Base-by-base conservation (phyloP, 2,113 vertebrate species). In the Anarrhichthys ocellatus region DNA sequence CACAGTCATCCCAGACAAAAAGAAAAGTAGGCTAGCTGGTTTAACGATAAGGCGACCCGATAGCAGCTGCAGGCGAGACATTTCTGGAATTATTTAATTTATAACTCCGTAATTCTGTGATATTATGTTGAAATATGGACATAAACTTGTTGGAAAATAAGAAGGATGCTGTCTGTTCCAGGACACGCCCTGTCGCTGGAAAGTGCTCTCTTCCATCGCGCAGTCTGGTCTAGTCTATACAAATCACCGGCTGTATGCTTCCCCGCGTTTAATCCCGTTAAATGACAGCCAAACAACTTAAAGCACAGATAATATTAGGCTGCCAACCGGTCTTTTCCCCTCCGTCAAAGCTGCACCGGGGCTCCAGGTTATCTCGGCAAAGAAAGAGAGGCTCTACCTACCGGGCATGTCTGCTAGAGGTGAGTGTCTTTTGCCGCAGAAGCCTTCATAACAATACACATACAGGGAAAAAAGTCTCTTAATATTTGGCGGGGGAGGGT, bases 351-450 rank as follows among this genome's bases (percentile, higher is more conserved):
- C 70, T 65, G 58, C 74, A 66, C 63, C 58, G 62, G 72, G 44
- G 48, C 78, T 73, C 20, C 70, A 34, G 79, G 22, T 59, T 48
- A 69, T 79, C 75, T 89, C 78, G 66, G 46, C 58, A 80, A 78
- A 87, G 66, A 84, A 75, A 90, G 73, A 91, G 78, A 83, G 74
- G 48, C 80, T 85, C 64, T 87, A 93, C 92, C 86, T 92, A 94
- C 92, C 93, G 76, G 93, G 92, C 92, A 95, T 95, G 94, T 95
- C 94, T 90, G 89, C 94, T 65, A 89, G 89, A 94, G 94, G 94
- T 94, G 92, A 94, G 93, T 94, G 17, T 85, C 83, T 91, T 90
- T 80, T 91, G 84, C 90, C 89, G 92, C 92, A 92, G 89, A 89
- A 92, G 78, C 83, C 81, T 93, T 92, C 87, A 89, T 93, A 64